phyloP scores from a whole-genome alignment of 2,888 invertebrate genomes.

The Drosophila merina region DNA sequence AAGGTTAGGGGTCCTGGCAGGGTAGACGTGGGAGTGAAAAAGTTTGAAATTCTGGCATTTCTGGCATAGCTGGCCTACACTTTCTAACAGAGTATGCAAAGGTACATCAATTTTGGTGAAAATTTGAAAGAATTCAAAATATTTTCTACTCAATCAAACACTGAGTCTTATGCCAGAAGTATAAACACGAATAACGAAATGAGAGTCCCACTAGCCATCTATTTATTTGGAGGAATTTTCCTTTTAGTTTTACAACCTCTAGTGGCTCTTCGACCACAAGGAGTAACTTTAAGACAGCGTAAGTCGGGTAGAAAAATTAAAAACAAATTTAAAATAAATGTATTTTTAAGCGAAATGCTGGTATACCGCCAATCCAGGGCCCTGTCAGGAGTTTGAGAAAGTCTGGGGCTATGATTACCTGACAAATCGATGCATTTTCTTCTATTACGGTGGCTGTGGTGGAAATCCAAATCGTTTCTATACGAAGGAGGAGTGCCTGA shows the following conservation, averaged over 20 bases:
- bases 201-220: not conserved
- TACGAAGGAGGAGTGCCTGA: constrained; percentile 52
- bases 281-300: constrained; percentile 22
- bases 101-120: not conserved
- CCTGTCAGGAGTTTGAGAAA: constrained; percentile 37
- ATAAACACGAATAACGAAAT: not conserved
- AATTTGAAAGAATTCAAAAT: not conserved
- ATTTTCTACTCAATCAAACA: not conserved
- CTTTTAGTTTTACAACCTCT: not conserved
- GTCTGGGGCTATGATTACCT: constrained; percentile 62
- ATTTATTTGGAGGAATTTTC: not conserved
- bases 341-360: constrained; percentile 43
- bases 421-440: constrained; percentile 57
- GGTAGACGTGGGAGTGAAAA: not conserved
- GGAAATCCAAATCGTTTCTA: constrained; percentile 63
- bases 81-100: not conserved
- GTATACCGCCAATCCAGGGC: constrained; percentile 56
- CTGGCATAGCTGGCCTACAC: constrained; percentile 24
- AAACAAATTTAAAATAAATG: not conserved
- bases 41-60: constrained; percentile 30
- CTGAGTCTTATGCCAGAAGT: not conserved
- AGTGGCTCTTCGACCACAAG: not conserved
- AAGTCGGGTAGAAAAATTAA: not conserved
- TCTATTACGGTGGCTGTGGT: constrained; percentile 60
- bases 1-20: not conserved